phyloP scores from a whole-genome alignment of 2,888 invertebrate species.

The Macroteleia sp. region DNA sequence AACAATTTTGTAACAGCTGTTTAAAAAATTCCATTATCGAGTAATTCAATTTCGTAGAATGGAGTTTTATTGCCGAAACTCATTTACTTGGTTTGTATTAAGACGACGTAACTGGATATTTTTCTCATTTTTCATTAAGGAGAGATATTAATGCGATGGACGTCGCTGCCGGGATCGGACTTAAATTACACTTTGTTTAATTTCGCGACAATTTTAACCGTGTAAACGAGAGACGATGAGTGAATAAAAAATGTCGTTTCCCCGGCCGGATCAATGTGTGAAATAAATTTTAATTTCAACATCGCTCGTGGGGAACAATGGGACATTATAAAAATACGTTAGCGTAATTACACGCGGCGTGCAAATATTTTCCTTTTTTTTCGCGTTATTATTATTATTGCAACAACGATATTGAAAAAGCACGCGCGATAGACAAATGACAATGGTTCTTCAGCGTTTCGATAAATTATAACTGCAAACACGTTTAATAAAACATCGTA shows the following conservation, averaged over 20 bases:
- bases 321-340: constrained; percentile 41
- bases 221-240: constrained; percentile 29
- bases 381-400: constrained; percentile 14
- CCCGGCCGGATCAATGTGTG: constrained; percentile 3
- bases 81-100: constrained; percentile 51
- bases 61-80: constrained; percentile 51
- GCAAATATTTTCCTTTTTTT: constrained; percentile 17
- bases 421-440: constrained; percentile 41
- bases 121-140: constrained; percentile 59
- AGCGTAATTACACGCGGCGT: constrained; percentile 28
- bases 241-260: constrained; percentile 10
- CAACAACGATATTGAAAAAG: constrained; percentile 14
- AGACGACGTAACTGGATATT: constrained; percentile 56
- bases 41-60: constrained; percentile 45
- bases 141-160: constrained; percentile 43
- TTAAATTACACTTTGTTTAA: constrained; percentile 58
- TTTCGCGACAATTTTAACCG: constrained; percentile 44
- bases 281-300: constrained; percentile 24
- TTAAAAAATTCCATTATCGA: constrained; percentile 53
- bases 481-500: constrained; percentile 49
- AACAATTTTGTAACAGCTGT: constrained; percentile 45
- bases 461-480: constrained; percentile 51
- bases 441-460: constrained; percentile 40
- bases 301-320: constrained; percentile 16
- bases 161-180: constrained; percentile 30